Evolutionary conservation across 1,140 invertebrate genomes (phyloP), one percentile per base, ranked within the genome.

Genomic region (Aphis gossypii): DNA sequence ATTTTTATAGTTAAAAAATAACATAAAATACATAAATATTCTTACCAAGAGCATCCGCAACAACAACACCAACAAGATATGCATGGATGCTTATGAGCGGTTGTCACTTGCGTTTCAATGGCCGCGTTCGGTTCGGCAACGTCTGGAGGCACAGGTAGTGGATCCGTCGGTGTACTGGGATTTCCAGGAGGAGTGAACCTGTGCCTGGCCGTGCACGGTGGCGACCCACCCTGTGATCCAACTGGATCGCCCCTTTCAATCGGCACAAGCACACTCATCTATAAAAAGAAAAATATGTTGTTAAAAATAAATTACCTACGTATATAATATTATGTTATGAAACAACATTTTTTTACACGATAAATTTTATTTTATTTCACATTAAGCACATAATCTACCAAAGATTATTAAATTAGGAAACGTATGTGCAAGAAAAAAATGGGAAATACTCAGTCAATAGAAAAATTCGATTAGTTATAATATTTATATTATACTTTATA

Each of bases 11-110:
- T 18, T 76, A 35, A 35, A 38, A 82, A 38, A 82, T 20, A 38
- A 35, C 6, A 38, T 82, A n/a, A 86, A 46, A 46, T 25, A 86
- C 9, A 46, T 30, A 44, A 30, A 41, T 23, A 25, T 94, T 95
- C 95, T 95, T 96, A 97, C 97, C 96, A 97, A 95, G 96, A 96
- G 95, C 97, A 97, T 95, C 96, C 97, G 95, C 97, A 97, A 95
- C 96, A 97, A 95, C 97, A 97, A 95, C 96, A 97, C 96, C 97
- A 97, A 94, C 96, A 97, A 93, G 97, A 96, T 94, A 96, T 97
- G 95, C 97, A 97, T 94, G 94, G 95, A 94, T 95, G 94, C 94
- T 94, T 92, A 93, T 95, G 94, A 94, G 95, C 94, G 94, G 94
- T 94, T 94, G 95, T 94, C 94, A 94, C 94, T 94, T 94, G 94